Base-by-base conservation (phyloP, 2,113 vertebrate species). In the Anoplopoma fimbria region DNA sequence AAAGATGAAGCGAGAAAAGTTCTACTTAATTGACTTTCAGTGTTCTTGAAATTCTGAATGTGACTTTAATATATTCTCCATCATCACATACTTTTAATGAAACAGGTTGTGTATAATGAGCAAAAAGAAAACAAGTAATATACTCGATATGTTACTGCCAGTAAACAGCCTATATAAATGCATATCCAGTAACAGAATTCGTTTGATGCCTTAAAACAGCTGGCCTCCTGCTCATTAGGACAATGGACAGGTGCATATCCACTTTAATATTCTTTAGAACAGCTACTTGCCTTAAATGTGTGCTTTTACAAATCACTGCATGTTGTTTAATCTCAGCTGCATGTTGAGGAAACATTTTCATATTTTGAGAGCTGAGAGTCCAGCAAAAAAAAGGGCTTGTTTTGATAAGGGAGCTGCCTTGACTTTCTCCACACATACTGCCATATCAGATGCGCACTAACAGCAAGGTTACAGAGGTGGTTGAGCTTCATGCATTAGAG, bases 131-230 rank as follows among this genome's bases (percentile, higher is more conserved):
- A 61, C 27, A 38, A 75, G 71, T 51, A 33, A 49, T 60, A 31
- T n/a, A 70, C 67, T 69, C 27, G 10, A 57, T 34, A 69, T 61
- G 40, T 62, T 61, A 67, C 62, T 83, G 60, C n/a, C 58, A 75
- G 33, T 77, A 85, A 82, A 63, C 55, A 70, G 83, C 64, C 60
- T 42, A 84, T 83, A 83, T 85, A 81, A 79, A 77, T 67, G 69
- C 62, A 83, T 58, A 74, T 72, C 21, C 36, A 25, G 57, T 49
- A 38, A 64, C 40, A 64, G 33, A 69, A 82, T 57, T 19, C 10
- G 57, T 77, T 62, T 36, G 34, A 55, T 69, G 60, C 65, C 65
- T 58, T 82, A 29, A 67, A 78, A 42, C 67, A 79, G 71, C 75
- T 19, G 42, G 38, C 63, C 69, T 79, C 15, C 27, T 33, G 58